Evolutionary conservation across 2,888 invertebrate genomes (phyloP).

Genomic region (Ormyrus nitidulus): DNA sequence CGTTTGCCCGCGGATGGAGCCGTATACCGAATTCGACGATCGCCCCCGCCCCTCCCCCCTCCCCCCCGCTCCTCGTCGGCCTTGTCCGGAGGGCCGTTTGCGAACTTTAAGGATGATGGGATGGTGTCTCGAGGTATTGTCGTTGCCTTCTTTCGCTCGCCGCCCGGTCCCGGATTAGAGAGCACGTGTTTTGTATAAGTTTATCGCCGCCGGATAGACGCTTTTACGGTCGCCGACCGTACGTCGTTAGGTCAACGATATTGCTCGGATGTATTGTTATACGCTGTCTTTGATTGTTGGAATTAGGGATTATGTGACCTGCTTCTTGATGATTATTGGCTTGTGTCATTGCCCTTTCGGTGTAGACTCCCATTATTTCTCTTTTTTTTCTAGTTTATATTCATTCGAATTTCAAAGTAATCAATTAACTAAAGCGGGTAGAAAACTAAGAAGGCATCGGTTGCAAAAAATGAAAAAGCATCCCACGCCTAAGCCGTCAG

Average conservation of each 20-base stretch:
- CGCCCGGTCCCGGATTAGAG: not conserved
- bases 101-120: constrained; percentile 31
- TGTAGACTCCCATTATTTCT: too few species aligned
- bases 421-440: too few species aligned
- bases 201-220: not conserved
- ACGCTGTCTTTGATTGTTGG: not conserved
- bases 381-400: too few species aligned
- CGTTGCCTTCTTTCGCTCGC: not conserved
- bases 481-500: too few species aligned
- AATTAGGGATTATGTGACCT: not conserved
- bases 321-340: too few species aligned
- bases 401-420: too few species aligned
- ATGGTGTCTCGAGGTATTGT: constrained; percentile 6
- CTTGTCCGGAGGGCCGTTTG: not conserved
- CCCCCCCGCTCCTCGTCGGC: not conserved
- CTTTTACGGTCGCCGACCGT: not conserved
- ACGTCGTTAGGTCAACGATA: constrained; percentile 22
- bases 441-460: too few species aligned
- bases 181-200: constrained; percentile 34
- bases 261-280: not conserved
- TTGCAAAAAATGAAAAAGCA: too few species aligned
- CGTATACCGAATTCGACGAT: constrained; percentile 31
- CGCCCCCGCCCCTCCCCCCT: not conserved
- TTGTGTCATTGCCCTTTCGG: too few species aligned
- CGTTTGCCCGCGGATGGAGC: not conserved